Conservation (phyloP, 1,140 invertebrate genomes). For the Achatina immaculata region DNA sequence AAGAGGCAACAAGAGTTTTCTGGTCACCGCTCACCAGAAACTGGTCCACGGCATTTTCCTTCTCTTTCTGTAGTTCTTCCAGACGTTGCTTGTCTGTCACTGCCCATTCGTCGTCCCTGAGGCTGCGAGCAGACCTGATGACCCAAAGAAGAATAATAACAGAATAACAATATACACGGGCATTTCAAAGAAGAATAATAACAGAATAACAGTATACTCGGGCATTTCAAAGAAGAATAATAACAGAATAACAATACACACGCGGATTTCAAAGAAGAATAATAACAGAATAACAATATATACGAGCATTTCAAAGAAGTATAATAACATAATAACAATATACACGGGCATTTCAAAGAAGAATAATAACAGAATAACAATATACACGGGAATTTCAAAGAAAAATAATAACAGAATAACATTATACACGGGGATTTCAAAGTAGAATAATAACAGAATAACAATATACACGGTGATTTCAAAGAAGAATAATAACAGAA, state of each 20-base stretch:
- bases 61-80: slow-evolving; percentile 64
- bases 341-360: too few relatives aligned
- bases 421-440: too few relatives aligned
- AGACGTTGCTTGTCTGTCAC: slow-evolving; percentile 54
- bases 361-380: too few relatives aligned
- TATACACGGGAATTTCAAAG: too few relatives aligned
- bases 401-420: too few relatives aligned
- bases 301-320: too few relatives aligned
- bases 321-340: too few relatives aligned
- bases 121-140: slow-evolving; percentile 50
- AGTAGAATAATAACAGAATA: too few relatives aligned
- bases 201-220: not conserved
- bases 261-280: not conserved
- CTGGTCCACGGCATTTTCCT: slow-evolving; percentile 66
- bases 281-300: not conserved
- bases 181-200: not conserved
- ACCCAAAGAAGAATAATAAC: not conserved
- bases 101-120: slow-evolving; percentile 54
- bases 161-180: not conserved
- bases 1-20: slow-evolving; percentile 67
- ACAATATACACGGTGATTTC: too few relatives aligned
- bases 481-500: too few relatives aligned
- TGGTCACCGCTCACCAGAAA: slow-evolving; percentile 64
- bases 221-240: slow-evolving; percentile 1
- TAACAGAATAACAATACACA: not conserved